Percentiles rank a stretch among this genome's conserved stretches.
phyloP scores from a whole-genome alignment of 2,797 vertebrate genomes.

The Tiaroga cobitis region DNA sequence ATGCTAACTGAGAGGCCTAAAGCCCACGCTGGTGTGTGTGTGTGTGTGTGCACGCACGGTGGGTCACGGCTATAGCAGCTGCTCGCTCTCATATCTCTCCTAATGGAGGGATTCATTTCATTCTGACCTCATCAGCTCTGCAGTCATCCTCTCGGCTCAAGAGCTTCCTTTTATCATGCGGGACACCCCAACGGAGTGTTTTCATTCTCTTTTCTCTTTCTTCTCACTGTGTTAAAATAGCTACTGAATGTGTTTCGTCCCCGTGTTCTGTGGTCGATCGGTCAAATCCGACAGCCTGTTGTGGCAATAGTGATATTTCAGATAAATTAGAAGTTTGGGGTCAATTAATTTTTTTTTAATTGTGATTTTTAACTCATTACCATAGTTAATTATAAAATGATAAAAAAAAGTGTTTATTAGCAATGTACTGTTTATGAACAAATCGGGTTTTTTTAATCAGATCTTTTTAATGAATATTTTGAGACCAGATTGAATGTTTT shows the following conservation, averaged over 20 bases:
- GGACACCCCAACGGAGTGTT: background rate
- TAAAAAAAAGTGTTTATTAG: background rate
- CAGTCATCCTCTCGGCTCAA: slow-evolving; percentile 65
- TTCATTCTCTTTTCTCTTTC: background rate
- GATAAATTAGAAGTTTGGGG: background rate
- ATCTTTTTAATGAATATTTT: background rate
- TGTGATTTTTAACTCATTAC: background rate
- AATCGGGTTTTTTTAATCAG: background rate
- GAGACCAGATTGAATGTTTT: background rate
- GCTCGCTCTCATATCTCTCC: slow-evolving; percentile 75
- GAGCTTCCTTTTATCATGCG: slow-evolving; percentile 25
- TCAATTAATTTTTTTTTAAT: background rate
- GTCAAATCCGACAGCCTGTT: background rate
- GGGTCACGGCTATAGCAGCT: slow-evolving; percentile 75
- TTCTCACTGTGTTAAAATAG: slow-evolving; percentile 36
- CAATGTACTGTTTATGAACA: background rate
- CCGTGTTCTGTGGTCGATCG: slow-evolving; percentile 5
- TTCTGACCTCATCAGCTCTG: slow-evolving; percentile 78
- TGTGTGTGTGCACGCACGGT: slow-evolving; percentile 58
- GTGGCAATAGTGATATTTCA: background rate
- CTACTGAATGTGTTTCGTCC: slow-evolving; percentile 10
- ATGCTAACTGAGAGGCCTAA: slow-evolving; percentile 15
- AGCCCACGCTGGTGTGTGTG: slow-evolving; percentile 1
- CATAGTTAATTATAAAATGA: no score
- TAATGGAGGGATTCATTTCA: slow-evolving; percentile 79